Evolutionary conservation across 2,888 invertebrate species (phyloP), one percentile per base, ranked within the genome.

Genomic region (Melanargia galathea): DNA sequence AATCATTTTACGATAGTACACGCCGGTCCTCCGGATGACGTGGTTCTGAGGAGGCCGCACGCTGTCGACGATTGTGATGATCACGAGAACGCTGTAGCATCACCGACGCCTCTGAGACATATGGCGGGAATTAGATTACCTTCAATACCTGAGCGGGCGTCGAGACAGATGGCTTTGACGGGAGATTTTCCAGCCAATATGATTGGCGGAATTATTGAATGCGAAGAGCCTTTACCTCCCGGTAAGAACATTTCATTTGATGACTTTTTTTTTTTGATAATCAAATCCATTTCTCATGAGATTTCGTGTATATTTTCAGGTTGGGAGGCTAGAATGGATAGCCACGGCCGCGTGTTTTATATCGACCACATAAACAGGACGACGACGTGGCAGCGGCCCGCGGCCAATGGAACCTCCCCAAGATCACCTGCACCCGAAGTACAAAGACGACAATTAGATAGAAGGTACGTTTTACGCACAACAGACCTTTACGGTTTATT

Each of bases 311-410:
- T 2, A 7, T 1, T 80, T 90, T 16, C 90, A 94, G 98, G 98
- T 26, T 99, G 99, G 99, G 99, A 99, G 88, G 98, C 98, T 0
- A 94, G 99, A 64, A 97, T 98, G 92, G 99, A 99, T 83, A 97
- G 97, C 73, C 98, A 98, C 81, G 99, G 99, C 0, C 94, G 99
- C 40, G 96, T 98, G 62, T 99, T 99, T 84, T 99, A 99, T 87
- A 98, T 99, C 64, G 99, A 99, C 88, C 99, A 99, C 82, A 94
- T 96, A n/a, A 97, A 97, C 76, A 93, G 98, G 38, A 97, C 97
- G 5, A 99, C 99, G 2, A 98, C 98, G 30, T 99, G 99, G 99
- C 96, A 96, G 77, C 92, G 97, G 65, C 98, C 98, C 0, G 93
- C 93, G 0, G 87, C 90, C 22, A 92, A 90, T 66, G 91, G 88